These are phyloP conservation scores for Leucophora obtusa DNA, from an alignment of 2,888 invertebrate species.

Conservation along the genomic window DNA sequence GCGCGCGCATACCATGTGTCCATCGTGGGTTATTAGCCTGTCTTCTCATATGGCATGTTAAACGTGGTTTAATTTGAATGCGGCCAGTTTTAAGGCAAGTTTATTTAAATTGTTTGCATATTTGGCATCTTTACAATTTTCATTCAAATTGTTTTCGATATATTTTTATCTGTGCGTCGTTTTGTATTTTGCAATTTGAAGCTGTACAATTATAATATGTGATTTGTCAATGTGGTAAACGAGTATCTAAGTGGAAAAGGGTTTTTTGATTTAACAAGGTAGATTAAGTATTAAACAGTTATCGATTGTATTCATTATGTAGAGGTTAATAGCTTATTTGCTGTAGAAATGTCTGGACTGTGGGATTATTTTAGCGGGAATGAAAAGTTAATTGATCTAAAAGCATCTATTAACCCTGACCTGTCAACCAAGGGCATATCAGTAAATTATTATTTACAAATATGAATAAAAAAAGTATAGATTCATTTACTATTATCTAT, in stretches of 20 bases:
- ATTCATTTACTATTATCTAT: no score
- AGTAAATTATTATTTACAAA: no score
- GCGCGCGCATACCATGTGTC: conserved; percentile 71
- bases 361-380: no score
- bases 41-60: conserved; percentile 71
- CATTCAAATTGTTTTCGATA: conserved; percentile 68
- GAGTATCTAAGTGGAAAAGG: neutral
- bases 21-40: conserved; percentile 74
- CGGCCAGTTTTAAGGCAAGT: conserved; percentile 63
- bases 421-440: no score
- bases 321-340: no score
- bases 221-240: conserved; percentile 54
- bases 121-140: conserved; percentile 65
- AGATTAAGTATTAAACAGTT: neutral
- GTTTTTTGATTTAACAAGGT: neutral
- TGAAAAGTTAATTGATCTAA: no score
- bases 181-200: neutral
- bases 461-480: no score
- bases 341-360: no score
- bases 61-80: conserved; percentile 72
- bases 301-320: neutral
- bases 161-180: neutral
- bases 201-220: conserved; percentile 8
- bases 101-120: conserved; percentile 65
- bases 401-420: no score